Base-by-base conservation (phyloP, 1,140 invertebrate species). In the Stratiolaelaps scimitus region DNA sequence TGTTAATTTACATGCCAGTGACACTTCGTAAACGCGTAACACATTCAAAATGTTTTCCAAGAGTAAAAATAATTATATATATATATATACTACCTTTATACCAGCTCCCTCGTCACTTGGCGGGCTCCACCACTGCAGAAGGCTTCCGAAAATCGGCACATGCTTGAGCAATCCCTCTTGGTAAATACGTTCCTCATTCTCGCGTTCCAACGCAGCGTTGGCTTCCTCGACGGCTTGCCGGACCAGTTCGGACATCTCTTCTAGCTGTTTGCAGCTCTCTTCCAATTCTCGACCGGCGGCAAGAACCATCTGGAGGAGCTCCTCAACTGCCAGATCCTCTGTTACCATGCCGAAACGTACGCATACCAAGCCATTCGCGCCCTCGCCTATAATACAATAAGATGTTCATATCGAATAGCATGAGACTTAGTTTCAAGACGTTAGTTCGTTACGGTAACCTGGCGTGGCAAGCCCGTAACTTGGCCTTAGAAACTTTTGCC, bases 261-360 rank as follows among this genome's bases (percentile, higher is more conserved):
- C 90, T 47, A 97, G 78, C 46, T 88, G 88, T 72, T 77, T 79
- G 0, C 89, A 91, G 68, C 87, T 92, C 68, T 94, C 89, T 75
- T 97, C 92, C 7, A 96, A 86, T 70, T 92, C 88, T 73, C 87
- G 85, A 7, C 92, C 92, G 4, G 87, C 85, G 53, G 82, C 80
- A 29, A 89, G 78, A 0, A 98, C 91, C 26, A 96, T 76, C 64
- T 84, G 84, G 5, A 96, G 76, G 34, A 98, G 75, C 74, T 96
- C 91, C 30, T 89, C 85, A 0, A 97, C 84, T 72, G 95, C 90
- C 23, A 92, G 93, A 67, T 94, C 90, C 46, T 87, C 84, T 2
- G 92, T 94, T 15, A 98, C 88, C 89, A 98, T 93, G 46, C 93
- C 93, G 78, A 97, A 97, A 74, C 86, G 81, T 10, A 95, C 88